Conservation (phyloP, 2,888 invertebrate species). For the Helicoverpa assulta region DNA sequence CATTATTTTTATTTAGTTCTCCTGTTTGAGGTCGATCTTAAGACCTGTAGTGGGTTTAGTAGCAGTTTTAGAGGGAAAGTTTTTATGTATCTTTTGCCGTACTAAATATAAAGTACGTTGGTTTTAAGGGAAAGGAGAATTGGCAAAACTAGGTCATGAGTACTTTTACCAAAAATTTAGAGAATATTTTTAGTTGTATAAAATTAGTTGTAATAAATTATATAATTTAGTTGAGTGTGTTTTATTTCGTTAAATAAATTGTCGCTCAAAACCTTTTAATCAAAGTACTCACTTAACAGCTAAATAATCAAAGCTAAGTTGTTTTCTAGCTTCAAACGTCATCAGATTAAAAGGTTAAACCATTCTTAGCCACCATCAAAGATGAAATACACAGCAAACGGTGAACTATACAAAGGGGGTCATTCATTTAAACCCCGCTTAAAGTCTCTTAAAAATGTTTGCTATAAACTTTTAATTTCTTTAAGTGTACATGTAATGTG, state of each 20-base stretch:
- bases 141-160: too few relatives aligned
- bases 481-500: slow-evolving; percentile 37
- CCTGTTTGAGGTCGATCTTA: slow-evolving; percentile 51
- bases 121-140: too few relatives aligned
- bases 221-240: too few relatives aligned
- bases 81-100: slow-evolving; percentile 30
- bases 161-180: too few relatives aligned
- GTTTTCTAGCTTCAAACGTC: slow-evolving; percentile 27
- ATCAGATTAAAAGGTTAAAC: slow-evolving; percentile 16
- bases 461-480: slow-evolving; percentile 61
- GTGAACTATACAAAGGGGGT: slow-evolving; percentile 45
- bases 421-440: slow-evolving; percentile 60
- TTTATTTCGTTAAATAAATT: too few relatives aligned
- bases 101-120: neutral
- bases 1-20: slow-evolving; percentile 79
- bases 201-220: too few relatives aligned
- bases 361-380: slow-evolving; percentile 43
- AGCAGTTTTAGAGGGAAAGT: slow-evolving; percentile 31
- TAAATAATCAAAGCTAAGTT: slow-evolving; percentile 7
- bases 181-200: too few relatives aligned
- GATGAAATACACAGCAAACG: slow-evolving; percentile 22
- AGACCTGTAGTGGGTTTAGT: slow-evolving; percentile 43
- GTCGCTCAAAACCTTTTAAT: too few relatives aligned
- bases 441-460: slow-evolving; percentile 41
- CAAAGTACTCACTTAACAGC: too few relatives aligned